phyloP scores from a whole-genome alignment of 2,113 vertebrate genomes.

The Cygnus atratus region DNA sequence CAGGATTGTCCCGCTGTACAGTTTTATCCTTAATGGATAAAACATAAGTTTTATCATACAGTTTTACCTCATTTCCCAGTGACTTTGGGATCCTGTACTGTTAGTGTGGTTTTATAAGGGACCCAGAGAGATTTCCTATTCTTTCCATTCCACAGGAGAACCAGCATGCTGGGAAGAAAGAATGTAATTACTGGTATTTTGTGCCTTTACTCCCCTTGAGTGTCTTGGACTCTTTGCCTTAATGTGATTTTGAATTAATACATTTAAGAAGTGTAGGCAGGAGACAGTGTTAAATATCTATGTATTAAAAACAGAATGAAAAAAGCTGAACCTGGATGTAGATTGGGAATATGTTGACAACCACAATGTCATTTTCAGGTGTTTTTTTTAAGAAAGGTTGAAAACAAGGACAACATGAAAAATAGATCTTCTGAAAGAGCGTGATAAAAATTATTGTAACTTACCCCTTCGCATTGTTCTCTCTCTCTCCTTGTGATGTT shows the following conservation, averaged over 20 bases:
- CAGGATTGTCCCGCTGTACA: too few species aligned
- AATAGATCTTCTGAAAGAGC: not conserved
- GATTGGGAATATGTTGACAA: not conserved
- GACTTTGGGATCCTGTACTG: not conserved
- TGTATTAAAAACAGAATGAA: not conserved
- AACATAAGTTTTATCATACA: not conserved
- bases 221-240: not conserved
- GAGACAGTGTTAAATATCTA: not conserved
- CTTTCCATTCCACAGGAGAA: not conserved
- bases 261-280: not conserved
- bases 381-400: not conserved
- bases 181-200: not conserved
- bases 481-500: not conserved
- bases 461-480: not conserved
- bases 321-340: not conserved
- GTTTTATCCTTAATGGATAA: not conserved
- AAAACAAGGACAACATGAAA: not conserved
- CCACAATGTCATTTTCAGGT: not conserved
- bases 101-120: not conserved
- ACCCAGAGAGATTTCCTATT: not conserved
- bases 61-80: not conserved
- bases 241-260: not conserved
- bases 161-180: not conserved
- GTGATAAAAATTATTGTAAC: not conserved
- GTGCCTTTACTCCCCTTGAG: not conserved